These are phyloP conservation scores for Potamilus streckersoni DNA, from an alignment of 1,140 invertebrate genomes.

Conservation along the genomic window DNA sequence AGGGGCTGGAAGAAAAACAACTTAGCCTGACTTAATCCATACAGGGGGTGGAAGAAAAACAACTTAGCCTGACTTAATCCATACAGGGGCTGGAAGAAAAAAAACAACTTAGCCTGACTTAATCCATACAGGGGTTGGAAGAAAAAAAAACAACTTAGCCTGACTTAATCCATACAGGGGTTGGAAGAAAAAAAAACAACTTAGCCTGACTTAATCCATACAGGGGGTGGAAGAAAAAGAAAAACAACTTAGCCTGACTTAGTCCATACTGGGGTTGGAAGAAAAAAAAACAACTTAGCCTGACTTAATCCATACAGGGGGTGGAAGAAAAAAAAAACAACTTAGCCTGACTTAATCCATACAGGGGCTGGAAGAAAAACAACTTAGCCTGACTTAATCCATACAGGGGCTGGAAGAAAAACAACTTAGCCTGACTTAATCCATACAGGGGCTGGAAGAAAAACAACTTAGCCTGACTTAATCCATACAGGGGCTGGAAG, in stretches of 20 bases:
- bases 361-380: conserved; percentile 58
- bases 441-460: conserved; percentile 65
- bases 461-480: conserved; percentile 83
- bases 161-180: conserved; percentile 66
- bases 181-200: conserved; percentile 70
- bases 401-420: conserved; percentile 59
- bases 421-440: conserved; percentile 79
- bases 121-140: conserved; percentile 65
- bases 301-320: conserved; percentile 65
- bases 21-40: conserved; percentile 76
- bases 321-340: conserved; percentile 69
- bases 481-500: conserved; percentile 64
- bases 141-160: conserved; percentile 90
- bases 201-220: conserved; percentile 76
- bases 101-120: conserved; percentile 79
- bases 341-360: conserved; percentile 76
- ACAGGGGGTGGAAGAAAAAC: conserved; percentile 58
- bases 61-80: conserved; percentile 55
- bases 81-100: conserved; percentile 59
- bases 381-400: conserved; percentile 55
- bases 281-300: conserved; percentile 78
- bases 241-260: conserved; percentile 79
- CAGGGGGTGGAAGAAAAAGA: conserved; percentile 55
- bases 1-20: conserved; percentile 70
- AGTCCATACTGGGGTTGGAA: conserved; percentile 65